Conservation (phyloP, 2,113 vertebrate species). For the Cyphomyrus discorhynchus region DNA sequence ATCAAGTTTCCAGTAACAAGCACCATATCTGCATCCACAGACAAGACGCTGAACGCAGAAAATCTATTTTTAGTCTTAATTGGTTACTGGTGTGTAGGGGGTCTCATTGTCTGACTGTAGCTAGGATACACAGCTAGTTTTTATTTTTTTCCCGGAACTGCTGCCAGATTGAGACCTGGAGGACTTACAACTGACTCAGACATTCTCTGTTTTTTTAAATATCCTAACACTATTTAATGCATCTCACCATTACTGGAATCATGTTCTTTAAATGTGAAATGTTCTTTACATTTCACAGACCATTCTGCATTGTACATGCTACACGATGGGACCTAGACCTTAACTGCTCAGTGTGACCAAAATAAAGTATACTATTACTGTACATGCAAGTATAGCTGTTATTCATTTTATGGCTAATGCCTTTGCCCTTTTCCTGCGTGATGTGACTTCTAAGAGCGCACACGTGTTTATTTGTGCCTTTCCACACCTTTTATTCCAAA, state of each 20-base stretch:
- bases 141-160: neutral
- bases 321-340: neutral
- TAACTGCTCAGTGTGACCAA: neutral
- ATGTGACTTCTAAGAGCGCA: neutral
- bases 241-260: neutral
- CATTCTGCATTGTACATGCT: neutral
- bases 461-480: neutral
- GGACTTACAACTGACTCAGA: neutral
- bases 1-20: neutral
- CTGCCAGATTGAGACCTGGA: neutral
- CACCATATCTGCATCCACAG: neutral
- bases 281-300: neutral
- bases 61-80: constrained; percentile 12
- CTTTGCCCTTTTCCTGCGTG: neutral
- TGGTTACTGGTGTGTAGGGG: neutral
- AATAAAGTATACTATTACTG: neutral
- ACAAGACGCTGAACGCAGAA: neutral
- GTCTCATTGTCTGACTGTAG: constrained; percentile 4
- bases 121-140: neutral
- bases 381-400: neutral
- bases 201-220: neutral
- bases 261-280: neutral
- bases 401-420: neutral
- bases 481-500: neutral
- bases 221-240: neutral